Conservation (phyloP, 2,888 invertebrate species). For the Rhagium mordax region DNA sequence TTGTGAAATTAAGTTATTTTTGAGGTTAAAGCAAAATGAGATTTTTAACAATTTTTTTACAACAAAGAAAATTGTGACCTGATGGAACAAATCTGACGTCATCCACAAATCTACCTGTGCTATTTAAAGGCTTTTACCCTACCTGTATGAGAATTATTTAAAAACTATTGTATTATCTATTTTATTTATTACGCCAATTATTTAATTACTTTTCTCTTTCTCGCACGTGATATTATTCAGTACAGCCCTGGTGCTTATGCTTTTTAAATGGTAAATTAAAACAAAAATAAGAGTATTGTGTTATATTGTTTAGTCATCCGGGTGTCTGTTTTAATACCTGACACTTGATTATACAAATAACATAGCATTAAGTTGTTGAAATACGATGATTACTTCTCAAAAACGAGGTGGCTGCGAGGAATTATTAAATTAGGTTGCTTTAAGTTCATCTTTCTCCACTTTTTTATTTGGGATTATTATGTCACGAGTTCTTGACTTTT, state of each 20-base stretch:
- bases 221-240: background rate
- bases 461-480: slow-evolving; percentile 42
- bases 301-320: slow-evolving; percentile 55
- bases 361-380: slow-evolving; percentile 60
- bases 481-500: slow-evolving; percentile 36
- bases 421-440: slow-evolving; percentile 47
- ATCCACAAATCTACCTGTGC: too few species aligned
- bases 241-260: background rate
- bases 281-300: slow-evolving; percentile 60
- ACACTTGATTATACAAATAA: slow-evolving; percentile 64
- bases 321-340: slow-evolving; percentile 63
- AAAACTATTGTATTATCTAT: too few species aligned
- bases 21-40: too few species aligned
- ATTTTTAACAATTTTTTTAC: too few species aligned
- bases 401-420: slow-evolving; percentile 38
- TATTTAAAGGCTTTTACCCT: too few species aligned
- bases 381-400: slow-evolving; percentile 27
- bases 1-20: too few species aligned
- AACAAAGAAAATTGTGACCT: too few species aligned
- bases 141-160: too few species aligned
- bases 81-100: too few species aligned
- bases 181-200: too few species aligned
- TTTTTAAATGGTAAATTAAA: slow-evolving; percentile 44
- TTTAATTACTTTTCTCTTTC: too few species aligned
- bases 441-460: slow-evolving; percentile 39